Conservation (phyloP, 1,140 invertebrate species). For the Neodiprion pinetum region DNA sequence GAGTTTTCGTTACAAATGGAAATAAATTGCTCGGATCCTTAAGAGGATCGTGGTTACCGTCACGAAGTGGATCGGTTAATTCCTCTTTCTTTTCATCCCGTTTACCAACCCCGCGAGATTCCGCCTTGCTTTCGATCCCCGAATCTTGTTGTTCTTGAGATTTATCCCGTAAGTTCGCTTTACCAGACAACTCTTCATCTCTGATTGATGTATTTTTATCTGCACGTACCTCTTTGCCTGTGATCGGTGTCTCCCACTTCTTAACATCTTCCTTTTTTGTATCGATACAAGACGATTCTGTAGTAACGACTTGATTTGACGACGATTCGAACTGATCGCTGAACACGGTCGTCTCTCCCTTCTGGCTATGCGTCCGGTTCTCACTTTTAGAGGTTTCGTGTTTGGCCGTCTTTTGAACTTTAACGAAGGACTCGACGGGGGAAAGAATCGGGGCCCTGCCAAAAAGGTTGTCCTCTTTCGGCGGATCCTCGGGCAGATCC, state of each 20-base stretch:
- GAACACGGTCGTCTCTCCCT: background rate
- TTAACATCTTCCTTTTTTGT: background rate
- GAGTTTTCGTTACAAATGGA: slow-evolving; percentile 58
- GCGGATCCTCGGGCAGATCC: slow-evolving; percentile 57
- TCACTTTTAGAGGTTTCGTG: background rate
- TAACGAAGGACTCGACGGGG: slow-evolving; percentile 34
- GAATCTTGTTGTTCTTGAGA: no score
- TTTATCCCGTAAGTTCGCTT: background rate
- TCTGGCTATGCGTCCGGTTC: background rate
- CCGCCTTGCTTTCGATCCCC: background rate
- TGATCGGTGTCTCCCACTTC: background rate
- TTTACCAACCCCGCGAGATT: slow-evolving; percentile 13
- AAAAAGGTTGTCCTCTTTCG: slow-evolving; percentile 55
- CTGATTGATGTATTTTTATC: background rate
- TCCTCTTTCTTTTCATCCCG: slow-evolving; percentile 18
- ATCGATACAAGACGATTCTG: background rate
- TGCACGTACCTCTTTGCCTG: background rate
- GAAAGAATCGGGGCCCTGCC: slow-evolving; percentile 55
- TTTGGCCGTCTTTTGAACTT: background rate
- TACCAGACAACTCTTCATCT: no score
- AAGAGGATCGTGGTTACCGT: slow-evolving; percentile 49
- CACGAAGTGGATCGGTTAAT: slow-evolving; percentile 48
- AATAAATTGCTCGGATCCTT: slow-evolving; percentile 57
- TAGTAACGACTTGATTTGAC: background rate
- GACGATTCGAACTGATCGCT: background rate